Percentiles rank a stretch among this genome's conserved stretches.
Evolutionary conservation across 2,113 vertebrate species (phyloP).

Genomic region (Podarcis raffonei): DNA sequence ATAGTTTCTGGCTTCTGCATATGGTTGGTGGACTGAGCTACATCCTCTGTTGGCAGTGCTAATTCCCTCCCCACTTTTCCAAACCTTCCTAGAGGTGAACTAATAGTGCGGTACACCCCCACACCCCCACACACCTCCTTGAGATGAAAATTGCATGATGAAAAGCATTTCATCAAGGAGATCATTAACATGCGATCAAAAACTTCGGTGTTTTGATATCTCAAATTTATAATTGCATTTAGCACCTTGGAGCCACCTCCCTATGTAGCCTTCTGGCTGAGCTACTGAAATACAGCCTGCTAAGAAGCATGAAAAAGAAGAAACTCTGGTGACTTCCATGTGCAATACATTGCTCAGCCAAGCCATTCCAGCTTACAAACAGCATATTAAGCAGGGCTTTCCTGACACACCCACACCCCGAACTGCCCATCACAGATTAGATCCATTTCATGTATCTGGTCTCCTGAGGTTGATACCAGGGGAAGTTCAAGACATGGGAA

Average conservation of each 20-base stretch:
- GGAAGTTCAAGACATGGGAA: neutral
- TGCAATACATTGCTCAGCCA: neutral
- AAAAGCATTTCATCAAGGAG: neutral
- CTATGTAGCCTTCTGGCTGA: neutral
- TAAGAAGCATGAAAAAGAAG: neutral
- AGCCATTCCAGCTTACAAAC: neutral
- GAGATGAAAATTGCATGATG: neutral
- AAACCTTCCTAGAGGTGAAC: neutral
- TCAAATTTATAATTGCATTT: neutral
- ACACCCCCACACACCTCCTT: neutral
- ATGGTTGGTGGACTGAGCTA: too few relatives aligned
- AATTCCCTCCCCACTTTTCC: neutral
- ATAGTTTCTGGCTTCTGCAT: neutral
- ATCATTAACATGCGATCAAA: neutral
- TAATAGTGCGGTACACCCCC: too few relatives aligned
- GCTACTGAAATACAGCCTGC: neutral
- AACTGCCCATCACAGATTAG: constrained; percentile 3
- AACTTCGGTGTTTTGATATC: neutral
- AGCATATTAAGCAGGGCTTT: neutral
- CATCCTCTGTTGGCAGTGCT: neutral
- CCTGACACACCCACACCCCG: neutral
- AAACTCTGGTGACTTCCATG: neutral
- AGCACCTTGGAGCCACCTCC: neutral
- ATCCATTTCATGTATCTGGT: neutral
- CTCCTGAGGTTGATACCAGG: neutral